Evolutionary conservation across 1,140 invertebrate genomes (phyloP).

Genomic region (Drosophila nigromelanica): DNA sequence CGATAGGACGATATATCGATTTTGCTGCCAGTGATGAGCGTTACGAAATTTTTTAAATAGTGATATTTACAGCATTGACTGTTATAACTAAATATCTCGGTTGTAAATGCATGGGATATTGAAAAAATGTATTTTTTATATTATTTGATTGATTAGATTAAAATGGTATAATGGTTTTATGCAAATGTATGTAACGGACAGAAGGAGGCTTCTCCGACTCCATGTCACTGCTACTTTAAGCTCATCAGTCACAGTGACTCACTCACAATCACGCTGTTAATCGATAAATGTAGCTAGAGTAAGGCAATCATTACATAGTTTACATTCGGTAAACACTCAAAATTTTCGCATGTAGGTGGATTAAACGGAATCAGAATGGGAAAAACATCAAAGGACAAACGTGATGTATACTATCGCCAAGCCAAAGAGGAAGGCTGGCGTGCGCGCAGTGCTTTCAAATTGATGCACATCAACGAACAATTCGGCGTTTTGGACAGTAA

Average conservation of each 20-base stretch:
- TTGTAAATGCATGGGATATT: too few species aligned
- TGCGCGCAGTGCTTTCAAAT: conserved; percentile 98
- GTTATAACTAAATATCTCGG: too few species aligned
- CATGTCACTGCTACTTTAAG: neutral
- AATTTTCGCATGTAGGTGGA: neutral
- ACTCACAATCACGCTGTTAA: neutral
- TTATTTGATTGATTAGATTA: neutral
- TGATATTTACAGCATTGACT: too few species aligned
- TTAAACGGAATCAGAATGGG: conserved; percentile 89
- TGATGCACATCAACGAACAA: conserved; percentile 98
- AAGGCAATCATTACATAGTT: too few species aligned
- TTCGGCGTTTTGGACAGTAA: conserved; percentile 95
- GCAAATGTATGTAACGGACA: too few species aligned
- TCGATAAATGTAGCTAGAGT: neutral
- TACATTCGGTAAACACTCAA: too few species aligned
- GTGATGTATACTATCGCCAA: conserved; percentile 98
- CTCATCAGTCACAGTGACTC: neutral
- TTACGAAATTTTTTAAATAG: neutral
- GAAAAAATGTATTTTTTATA: neutral
- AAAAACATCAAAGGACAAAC: conserved; percentile 98
- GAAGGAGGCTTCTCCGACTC: too few species aligned
- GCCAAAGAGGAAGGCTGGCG: conserved; percentile 99
- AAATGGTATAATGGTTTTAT: too few species aligned
- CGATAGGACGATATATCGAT: conserved; percentile 14
- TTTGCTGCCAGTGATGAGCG: neutral